Evolutionary conservation across 2,113 vertebrate species (phyloP).

Genomic region (Cynopterus brachyotis): DNA sequence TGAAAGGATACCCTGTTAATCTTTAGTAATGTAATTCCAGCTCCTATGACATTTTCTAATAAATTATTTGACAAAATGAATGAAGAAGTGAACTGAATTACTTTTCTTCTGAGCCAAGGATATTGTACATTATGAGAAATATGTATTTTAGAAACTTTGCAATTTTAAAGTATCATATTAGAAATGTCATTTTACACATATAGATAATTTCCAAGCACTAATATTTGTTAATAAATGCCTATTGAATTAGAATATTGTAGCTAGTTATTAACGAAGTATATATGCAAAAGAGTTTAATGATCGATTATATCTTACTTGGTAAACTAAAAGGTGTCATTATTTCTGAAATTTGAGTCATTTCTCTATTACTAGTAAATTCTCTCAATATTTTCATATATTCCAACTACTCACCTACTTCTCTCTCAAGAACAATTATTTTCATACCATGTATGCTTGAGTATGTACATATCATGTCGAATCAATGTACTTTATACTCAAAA

Average conservation of each 20-base stretch:
- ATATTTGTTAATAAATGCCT: background rate
- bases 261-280: background rate
- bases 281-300: background rate
- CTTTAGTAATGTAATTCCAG: background rate
- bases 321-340: background rate
- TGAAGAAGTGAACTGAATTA: background rate
- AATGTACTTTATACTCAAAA: too few relatives aligned
- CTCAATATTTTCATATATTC: background rate
- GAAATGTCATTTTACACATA: background rate
- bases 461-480: background rate
- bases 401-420: background rate
- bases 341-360: background rate
- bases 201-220: background rate
- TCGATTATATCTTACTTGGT: background rate
- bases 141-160: background rate
- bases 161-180: background rate
- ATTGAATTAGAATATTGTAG: background rate
- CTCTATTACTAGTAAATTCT: background rate
- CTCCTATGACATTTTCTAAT: background rate
- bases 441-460: too few relatives aligned
- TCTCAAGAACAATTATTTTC: background rate
- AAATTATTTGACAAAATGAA: background rate
- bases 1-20: background rate
- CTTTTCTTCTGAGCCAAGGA: background rate
- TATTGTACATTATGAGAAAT: background rate